These are phyloP conservation scores for Campoletis sonorensis DNA, from an alignment of 1,140 invertebrate species.

Conservation along the genomic window DNA sequence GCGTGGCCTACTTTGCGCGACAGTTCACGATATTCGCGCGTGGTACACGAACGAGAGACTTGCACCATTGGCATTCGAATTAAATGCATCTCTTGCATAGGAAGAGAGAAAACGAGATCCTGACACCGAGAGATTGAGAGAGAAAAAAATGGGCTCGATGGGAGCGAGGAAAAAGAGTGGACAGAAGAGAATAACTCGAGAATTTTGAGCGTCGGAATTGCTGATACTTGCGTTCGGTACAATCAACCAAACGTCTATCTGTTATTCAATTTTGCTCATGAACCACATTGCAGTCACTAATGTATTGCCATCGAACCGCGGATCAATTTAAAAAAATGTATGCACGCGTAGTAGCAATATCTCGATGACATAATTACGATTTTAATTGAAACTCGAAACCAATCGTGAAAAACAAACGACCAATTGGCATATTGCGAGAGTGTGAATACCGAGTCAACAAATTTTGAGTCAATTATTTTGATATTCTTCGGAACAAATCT, in stretches of 20 bases:
- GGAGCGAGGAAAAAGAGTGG: not conserved
- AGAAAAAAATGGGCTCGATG: not conserved
- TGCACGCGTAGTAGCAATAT: not conserved
- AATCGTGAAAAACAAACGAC: no score
- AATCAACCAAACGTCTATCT: slow-evolving; percentile 53
- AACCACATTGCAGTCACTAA: slow-evolving; percentile 50
- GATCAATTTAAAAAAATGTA: not conserved
- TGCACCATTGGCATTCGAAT: slow-evolving; percentile 46
- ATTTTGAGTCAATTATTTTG: no score
- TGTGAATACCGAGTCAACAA: no score
- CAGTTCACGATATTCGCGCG: slow-evolving; percentile 35
- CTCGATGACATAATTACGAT: not conserved
- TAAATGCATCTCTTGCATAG: slow-evolving; percentile 48
- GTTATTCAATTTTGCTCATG: slow-evolving; percentile 53
- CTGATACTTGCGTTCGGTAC: slow-evolving; percentile 35
- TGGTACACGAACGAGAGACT: slow-evolving; percentile 10
- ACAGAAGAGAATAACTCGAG: not conserved
- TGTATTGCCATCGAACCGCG: slow-evolving; percentile 5
- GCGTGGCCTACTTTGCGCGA: slow-evolving; percentile 39
- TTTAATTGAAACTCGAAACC: not conserved
- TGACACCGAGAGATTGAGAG: not conserved
- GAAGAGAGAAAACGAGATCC: not conserved
- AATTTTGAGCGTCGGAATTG: not conserved
- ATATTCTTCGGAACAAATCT: no score
- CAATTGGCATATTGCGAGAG: no score